Base-by-base conservation (phyloP, 2,888 invertebrate genomes). In the Drosophila sordidapex region DNA sequence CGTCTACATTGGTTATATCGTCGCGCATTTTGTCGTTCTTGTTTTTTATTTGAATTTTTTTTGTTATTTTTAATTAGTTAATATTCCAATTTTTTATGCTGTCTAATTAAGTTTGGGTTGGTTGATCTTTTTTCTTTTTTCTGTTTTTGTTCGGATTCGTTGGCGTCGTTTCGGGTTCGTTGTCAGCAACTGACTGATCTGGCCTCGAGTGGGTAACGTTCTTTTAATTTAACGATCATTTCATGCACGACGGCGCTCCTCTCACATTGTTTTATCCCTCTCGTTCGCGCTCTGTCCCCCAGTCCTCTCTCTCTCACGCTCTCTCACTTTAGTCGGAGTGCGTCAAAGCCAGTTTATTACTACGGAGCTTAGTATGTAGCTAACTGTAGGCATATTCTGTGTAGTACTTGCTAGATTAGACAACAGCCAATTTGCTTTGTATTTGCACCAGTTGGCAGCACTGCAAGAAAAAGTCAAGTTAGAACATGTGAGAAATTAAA, bases 181-280 rank as follows among this genome's bases (percentile, higher is more conserved):
- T 87, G 87, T 87, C 87, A 89, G 74, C 68, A 54, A 18, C 82
- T 86, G 87, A 87, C 90, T 87, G 87, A 86, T 53, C 64, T 56
- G 81, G 56, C 66, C 67, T 83, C 74, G 71, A 66, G 61, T 80
- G 80, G 70, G 82, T 79, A 85, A 88, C 82, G 87, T 76, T 88
- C 87, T 88, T 86, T 89, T 83, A 88, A 87, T 74, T 83, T 83
- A 89, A 89, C 88, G 74, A 61, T 79, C 81, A 84, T 84, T 89
- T 82, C 71, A 74, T 70, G 74, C 80, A 61, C 68, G 66, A 73
- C 73, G 70, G 38, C 60, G 27, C 81, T 70, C 49, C 36, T 46
- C 46, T 65, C 51, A n/a, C 35, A 68, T 73, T 84, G 65, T 69
- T 58, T 63, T 53, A 27, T 27, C 64, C 49, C 53, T 29, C 43